Percentiles rank a stretch among this genome's conserved stretches.
These are phyloP conservation scores for Oceanodroma tethys DNA, from an alignment of 2,113 vertebrate genomes.

Conservation along the genomic window DNA sequence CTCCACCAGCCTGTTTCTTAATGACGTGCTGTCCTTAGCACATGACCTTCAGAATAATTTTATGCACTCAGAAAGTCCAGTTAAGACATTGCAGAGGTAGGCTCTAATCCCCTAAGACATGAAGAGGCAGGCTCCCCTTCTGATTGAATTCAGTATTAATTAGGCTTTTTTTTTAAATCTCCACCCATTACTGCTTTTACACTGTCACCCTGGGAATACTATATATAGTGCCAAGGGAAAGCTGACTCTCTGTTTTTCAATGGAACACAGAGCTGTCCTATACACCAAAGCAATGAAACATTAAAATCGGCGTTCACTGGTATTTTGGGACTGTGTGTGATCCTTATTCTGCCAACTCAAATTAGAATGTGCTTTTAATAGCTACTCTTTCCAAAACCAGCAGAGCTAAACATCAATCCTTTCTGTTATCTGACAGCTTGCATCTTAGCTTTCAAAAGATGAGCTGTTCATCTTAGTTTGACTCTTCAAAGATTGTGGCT, in stretches of 20 bases:
- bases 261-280: background rate
- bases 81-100: background rate
- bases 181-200: background rate
- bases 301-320: slow-evolving; percentile 8
- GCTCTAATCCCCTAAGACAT: background rate
- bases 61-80: background rate
- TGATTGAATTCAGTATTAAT: background rate
- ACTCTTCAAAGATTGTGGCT: background rate
- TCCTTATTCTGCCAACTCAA: slow-evolving; percentile 40
- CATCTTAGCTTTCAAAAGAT: background rate
- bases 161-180: background rate
- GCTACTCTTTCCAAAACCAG: slow-evolving; percentile 12
- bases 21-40: background rate
- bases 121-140: background rate
- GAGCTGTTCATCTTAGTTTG: background rate
- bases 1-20: background rate
- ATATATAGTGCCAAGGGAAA: background rate
- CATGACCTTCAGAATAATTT: background rate
- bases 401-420: background rate
- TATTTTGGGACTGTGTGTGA: slow-evolving; percentile 28
- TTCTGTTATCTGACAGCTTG: slow-evolving; percentile 31
- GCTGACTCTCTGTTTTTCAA: slow-evolving; percentile 25
- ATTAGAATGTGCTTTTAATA: slow-evolving; percentile 48
- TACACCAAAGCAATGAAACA: slow-evolving; percentile 2
- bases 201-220: background rate